Base-by-base conservation (phyloP, 2,113 vertebrate genomes). In the Ia io region DNA sequence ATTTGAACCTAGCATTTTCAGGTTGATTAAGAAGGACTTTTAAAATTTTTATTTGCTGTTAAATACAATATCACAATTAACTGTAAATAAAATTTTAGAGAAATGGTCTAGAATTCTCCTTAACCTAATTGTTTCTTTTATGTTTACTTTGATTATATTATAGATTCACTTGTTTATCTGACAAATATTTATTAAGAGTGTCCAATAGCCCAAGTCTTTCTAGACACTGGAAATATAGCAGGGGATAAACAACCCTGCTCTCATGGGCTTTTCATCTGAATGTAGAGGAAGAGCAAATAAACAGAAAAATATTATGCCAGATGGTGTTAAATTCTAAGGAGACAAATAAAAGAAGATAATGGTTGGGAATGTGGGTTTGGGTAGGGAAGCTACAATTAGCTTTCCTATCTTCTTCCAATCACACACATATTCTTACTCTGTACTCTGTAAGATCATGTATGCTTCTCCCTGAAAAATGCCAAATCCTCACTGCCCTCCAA, bases 341-440 rank as follows among this genome's bases (percentile, higher is more conserved):
- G 28, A 96, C 83, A 86, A 93, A 84, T 47, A 65, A 84, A 82
- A 76, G 13, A 91, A 59, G 32, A 23, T 93, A n/a, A 85, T 20
- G 2, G 23, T 80, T 73, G 32, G 20, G 32, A 77, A 42, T 56
- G 18, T 37, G 18, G 53, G 3, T 16, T 44, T 88, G 47, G n/a
- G 16, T 78, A 20, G 14, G 20, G 11, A 63, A 77, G 69, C 18
- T 61, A 9, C 40, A 80, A 30, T 37, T 97, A 47, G 79, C n/a
- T 25, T 74, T 84, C 74, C 51, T 76, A 16, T 44, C 49, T 80
- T 93, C 18, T 84, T 80, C 30, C 32, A 83, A 79, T 18, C 23
- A 71, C 22, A 56, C 1, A 53, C 5, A 42, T 40, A 17, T 51
- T 79, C 51, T 87, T 91, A 71, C 1, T 51, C 49, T 51, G 14